Base-by-base conservation (phyloP, 2,113 vertebrate species). In the Cyprinodon tularosa region DNA sequence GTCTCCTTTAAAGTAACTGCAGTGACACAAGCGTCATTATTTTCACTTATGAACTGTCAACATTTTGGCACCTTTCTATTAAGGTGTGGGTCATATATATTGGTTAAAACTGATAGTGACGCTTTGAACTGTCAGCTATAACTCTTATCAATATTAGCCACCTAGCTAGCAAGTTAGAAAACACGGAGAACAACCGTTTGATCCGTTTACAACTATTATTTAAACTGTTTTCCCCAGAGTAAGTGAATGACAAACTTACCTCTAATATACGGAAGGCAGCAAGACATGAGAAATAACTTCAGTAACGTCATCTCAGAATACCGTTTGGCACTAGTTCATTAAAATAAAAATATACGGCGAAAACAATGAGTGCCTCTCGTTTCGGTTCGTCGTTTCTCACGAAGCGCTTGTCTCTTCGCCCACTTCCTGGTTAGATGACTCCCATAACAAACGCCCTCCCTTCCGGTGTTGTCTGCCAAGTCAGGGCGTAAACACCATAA, bases 291-390 rank as follows among this genome's bases (percentile, higher is more conserved):
- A 29, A 91, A 13, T 53, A 92, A 36, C 82, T 90, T 88, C 4
- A 93, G 13, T 67, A 89, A 80, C 76, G 82, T 72, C 92, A 94
- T 94, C 76, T 87, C 84, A 86, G 83, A 88, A 85, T 77, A 65
- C 82, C 89, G 84, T 62, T 82, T 88, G 40, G 29, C 17, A 29
- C 71, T 69, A 66, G 17, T 62, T 1, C 72, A 50, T 20, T 5
- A n/a, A 77, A 72, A 67, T 14, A 20, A 50, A 29, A 40, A 37
- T 72, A 68, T n/a, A 71, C 80, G 80, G 85, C 69, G 59, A 84
- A 45, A 53, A 57, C 63, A 68, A 64, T 60, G 76, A 74, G 15
- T 44, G 75, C 42, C 75, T 72, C 75, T 86, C 79, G 73, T 92
- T 92, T 85, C 72, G 88, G 29, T 86, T 78, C 64, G 50, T 81